phyloP scores from a whole-genome alignment of 92 coral and sea anemone genomes.

The Hydrozoanthus gracilis region DNA sequence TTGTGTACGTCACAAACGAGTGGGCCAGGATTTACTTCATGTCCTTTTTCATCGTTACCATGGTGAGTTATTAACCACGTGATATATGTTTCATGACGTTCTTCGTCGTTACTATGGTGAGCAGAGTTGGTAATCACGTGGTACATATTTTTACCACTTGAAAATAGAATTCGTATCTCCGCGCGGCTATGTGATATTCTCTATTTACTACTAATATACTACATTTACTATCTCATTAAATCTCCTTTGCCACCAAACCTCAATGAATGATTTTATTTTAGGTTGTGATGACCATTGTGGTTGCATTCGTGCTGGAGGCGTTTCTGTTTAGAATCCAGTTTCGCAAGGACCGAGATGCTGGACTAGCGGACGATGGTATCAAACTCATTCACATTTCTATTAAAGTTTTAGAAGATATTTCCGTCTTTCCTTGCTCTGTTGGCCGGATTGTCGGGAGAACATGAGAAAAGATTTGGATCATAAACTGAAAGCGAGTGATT shows the following conservation, averaged over 20 bases:
- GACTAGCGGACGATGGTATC: slow-evolving; percentile 65
- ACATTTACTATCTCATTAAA: no score
- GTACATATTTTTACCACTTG: no score
- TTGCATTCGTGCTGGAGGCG: slow-evolving; percentile 94
- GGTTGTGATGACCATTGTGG: slow-evolving; percentile 98
- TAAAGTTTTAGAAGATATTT: no score
- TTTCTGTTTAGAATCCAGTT: slow-evolving; percentile 89
- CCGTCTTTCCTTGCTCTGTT: no score
- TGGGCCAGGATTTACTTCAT: slow-evolving; percentile 96
- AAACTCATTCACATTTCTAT: no score
- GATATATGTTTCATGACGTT: neutral
- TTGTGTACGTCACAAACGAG: slow-evolving; percentile 83
- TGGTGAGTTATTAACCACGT: slow-evolving; percentile 66
- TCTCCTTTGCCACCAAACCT: no score
- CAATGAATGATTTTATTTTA: slow-evolving; percentile 13
- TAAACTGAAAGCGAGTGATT: no score
- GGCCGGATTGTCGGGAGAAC: no score
- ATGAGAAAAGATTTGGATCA: no score
- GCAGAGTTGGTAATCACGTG: neutral
- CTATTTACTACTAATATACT: no score
- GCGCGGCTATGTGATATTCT: no score
- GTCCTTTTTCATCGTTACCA: slow-evolving; percentile 88
- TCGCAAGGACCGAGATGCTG: slow-evolving; percentile 74
- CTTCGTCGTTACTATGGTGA: neutral
- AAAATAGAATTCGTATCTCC: no score